Evolutionary conservation across 2,797 vertebrate genomes (phyloP).

Genomic region (Labeo calbasu): DNA sequence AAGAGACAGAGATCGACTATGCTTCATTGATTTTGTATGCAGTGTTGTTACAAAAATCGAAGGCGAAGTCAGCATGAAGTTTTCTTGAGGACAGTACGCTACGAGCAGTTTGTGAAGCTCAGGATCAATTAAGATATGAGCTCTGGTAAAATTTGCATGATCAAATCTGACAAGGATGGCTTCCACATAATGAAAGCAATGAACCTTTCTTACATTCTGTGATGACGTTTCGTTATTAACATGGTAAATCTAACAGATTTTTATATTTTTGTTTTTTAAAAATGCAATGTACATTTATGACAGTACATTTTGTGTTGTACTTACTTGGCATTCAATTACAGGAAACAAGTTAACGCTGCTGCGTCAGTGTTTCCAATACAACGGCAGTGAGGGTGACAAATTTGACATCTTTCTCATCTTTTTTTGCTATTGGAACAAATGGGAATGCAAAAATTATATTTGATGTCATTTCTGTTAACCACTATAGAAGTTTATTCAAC

Average conservation of each 20-base stretch:
- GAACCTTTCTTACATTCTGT: neutral
- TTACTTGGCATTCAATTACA: too few species aligned
- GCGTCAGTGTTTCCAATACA: too few species aligned
- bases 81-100: constrained; percentile 8
- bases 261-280: too few species aligned
- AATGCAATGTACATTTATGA: too few species aligned
- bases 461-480: too few species aligned
- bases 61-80: neutral
- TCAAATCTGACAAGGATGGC: neutral
- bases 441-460: too few species aligned
- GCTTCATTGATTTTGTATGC: constrained; percentile 12
- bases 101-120: neutral
- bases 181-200: neutral
- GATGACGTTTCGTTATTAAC: neutral
- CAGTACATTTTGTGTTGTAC: too few species aligned
- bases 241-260: neutral
- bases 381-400: too few species aligned
- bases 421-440: too few species aligned
- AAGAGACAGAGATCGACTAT: constrained; percentile 36
- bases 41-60: constrained; percentile 17
- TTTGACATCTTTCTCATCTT: too few species aligned
- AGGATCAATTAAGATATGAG: neutral
- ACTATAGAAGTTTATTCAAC: too few species aligned
- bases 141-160: neutral
- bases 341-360: too few species aligned